Evolutionary conservation across 2,797 vertebrate genomes (phyloP), one percentile per base, ranked within the genome.

Genomic region (Cyclura pinguis): DNA sequence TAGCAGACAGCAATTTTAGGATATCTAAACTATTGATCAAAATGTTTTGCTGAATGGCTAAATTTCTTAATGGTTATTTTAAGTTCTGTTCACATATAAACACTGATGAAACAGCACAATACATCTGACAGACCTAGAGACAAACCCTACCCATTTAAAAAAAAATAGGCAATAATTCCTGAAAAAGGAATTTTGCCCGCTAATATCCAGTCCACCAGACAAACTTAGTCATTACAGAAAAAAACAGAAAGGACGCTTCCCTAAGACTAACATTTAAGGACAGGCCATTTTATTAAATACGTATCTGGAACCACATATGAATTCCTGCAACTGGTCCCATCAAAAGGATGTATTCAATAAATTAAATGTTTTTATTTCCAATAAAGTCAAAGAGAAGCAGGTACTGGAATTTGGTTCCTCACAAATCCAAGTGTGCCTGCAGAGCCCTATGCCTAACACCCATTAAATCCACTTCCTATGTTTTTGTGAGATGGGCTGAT

Each of bases 271-370:
- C 78, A 47, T 89, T 95, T 96, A 83, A 78, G 89, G 95, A 97
- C 95, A 97, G 88, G 57, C 91, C 0, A 93, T 91, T 95, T 93
- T 96, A 97, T 95, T 96, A 94, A 95, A 90, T 77, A 91, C 8
- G 69, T 35, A 92, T 94, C 92, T 88, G 62, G 92, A 91, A 92
- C 91, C 86, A 94, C 96, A 88, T 96, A 97, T 95, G 97, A 95
- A 95, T 83, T 85, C 77, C 80, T 94, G 32, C 89, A 88, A 94
- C 80, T 95, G 73, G 64, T 92, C 95, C 94, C 90, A 95, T 92
- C 94, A 96, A 96, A 88, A 93, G 93, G 90, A 93, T 38, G 64
- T 57, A 91, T 88, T 94, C 94, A 96, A 96, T 90, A 94, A 92
- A 95, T 95, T 96, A 32, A 69, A 69, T 69, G 29, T 32, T 69